A percentile compares a stretch with the other conserved stretches of the same genome.
Evolutionary conservation across 2,888 invertebrate species (phyloP).

Genomic region (Palloptera scutellata): DNA sequence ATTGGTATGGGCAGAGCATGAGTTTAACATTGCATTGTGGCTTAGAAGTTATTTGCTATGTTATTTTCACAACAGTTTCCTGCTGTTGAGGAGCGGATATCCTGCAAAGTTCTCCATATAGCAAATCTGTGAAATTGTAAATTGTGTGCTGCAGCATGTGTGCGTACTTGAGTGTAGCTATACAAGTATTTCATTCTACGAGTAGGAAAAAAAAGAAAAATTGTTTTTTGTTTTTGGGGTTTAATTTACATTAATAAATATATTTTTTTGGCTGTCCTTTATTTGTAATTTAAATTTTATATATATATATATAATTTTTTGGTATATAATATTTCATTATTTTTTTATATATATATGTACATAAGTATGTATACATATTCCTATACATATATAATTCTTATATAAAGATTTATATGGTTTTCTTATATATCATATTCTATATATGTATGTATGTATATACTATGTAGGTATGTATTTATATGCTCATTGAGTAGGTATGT

Average conservation of each 20-base stretch:
- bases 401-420: slow-evolving; percentile 35
- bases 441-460: slow-evolving; percentile 17
- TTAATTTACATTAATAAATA: background rate
- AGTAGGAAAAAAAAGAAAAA: background rate
- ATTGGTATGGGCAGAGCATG: no score
- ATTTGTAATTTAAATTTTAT: slow-evolving; percentile 27
- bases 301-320: slow-evolving; percentile 26
- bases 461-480: slow-evolving; percentile 1
- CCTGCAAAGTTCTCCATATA: slow-evolving; percentile 36
- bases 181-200: background rate
- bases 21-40: slow-evolving; percentile 38
- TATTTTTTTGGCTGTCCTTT: slow-evolving; percentile 9
- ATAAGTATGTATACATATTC: slow-evolving; percentile 18
- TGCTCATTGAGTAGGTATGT: background rate
- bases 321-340: slow-evolving; percentile 21
- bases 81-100: slow-evolving; percentile 44
- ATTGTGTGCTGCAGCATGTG: background rate
- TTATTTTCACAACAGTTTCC: slow-evolving; percentile 57
- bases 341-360: slow-evolving; percentile 23
- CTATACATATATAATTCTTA: slow-evolving; percentile 33
- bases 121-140: background rate
- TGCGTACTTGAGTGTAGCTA: slow-evolving; percentile 25
- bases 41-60: slow-evolving; percentile 57
- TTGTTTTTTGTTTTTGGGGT: background rate
- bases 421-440: slow-evolving; percentile 34